Percentiles rank a stretch among this genome's conserved stretches.
Conservation (phyloP, 2,888 invertebrate species). For the Leptura quadrifasciata region DNA sequence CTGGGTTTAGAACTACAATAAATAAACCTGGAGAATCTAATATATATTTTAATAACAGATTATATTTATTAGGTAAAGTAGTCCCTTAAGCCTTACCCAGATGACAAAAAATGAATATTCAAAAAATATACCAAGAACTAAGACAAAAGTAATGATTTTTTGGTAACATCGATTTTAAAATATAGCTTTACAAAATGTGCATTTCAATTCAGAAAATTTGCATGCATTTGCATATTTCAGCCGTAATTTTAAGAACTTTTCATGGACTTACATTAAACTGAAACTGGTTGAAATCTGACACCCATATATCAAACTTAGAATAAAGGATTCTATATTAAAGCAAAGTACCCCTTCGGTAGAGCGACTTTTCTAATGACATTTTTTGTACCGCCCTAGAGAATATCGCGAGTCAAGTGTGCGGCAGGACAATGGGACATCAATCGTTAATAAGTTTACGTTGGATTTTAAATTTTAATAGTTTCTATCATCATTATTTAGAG, state of each 20-base stretch:
- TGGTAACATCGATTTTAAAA: background rate
- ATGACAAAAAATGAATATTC: background rate
- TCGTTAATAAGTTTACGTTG: too few relatives aligned
- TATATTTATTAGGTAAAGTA: background rate
- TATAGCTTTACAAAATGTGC: background rate
- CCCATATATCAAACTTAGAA: background rate
- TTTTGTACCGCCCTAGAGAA: background rate
- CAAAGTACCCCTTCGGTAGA: background rate
- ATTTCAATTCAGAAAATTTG: conserved; percentile 10
- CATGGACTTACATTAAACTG: background rate
- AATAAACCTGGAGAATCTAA: background rate
- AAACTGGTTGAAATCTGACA: conserved; percentile 4
- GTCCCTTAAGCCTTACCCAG: background rate
- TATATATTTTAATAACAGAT: conserved; percentile 6
- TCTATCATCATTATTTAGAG: too few relatives aligned
- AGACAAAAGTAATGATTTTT: background rate
- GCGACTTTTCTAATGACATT: background rate
- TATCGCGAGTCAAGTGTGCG: background rate
- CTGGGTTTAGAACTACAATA: conserved; percentile 13
- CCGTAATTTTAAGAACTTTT: conserved; percentile 17
- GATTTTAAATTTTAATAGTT: too few relatives aligned
- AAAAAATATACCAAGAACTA: background rate
- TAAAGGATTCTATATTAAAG: background rate
- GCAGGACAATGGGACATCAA: background rate
- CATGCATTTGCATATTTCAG: conserved; percentile 15